Conservation (phyloP, 2,888 invertebrate genomes). For the Drosophila demipolita region DNA sequence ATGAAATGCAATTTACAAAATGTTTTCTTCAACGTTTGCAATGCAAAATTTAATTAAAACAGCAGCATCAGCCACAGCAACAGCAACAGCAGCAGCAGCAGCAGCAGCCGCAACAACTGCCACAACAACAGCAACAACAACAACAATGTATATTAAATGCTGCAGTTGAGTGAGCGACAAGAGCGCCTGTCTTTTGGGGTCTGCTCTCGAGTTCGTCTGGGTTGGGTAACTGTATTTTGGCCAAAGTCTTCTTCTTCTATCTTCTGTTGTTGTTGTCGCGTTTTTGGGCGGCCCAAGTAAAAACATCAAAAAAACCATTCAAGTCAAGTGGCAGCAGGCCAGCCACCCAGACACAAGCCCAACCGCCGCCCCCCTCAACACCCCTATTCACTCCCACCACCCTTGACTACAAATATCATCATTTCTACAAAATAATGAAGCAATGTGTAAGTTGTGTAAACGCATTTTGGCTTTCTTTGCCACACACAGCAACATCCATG, state of each 20-base stretch:
- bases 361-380: too few relatives aligned
- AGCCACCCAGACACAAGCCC: constrained; percentile 22
- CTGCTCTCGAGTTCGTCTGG: constrained; percentile 16
- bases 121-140: constrained; percentile 40
- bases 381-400: not conserved
- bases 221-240: constrained; percentile 54
- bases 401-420: constrained; percentile 34
- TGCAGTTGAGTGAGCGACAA: constrained; percentile 75
- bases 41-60: constrained; percentile 77
- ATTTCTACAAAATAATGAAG: constrained; percentile 69
- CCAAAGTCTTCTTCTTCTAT: constrained; percentile 10
- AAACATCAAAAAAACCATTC: constrained; percentile 74
- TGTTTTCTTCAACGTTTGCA: constrained; percentile 79
- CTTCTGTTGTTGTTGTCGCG: not conserved
- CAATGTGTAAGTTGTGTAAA: constrained; percentile 65
- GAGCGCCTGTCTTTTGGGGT: constrained; percentile 57
- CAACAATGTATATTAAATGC: constrained; percentile 72
- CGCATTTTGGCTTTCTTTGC: constrained; percentile 14
- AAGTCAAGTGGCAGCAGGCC: constrained; percentile 73
- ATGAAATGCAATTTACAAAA: constrained; percentile 79
- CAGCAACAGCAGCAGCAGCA: constrained; percentile 37
- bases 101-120: constrained; percentile 35
- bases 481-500: not conserved
- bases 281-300: constrained; percentile 59
- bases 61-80: constrained; percentile 43